These are phyloP conservation scores for Odontophorus gujanensis DNA, from an alignment of 2,113 vertebrate genomes.

Conservation along the genomic window DNA sequence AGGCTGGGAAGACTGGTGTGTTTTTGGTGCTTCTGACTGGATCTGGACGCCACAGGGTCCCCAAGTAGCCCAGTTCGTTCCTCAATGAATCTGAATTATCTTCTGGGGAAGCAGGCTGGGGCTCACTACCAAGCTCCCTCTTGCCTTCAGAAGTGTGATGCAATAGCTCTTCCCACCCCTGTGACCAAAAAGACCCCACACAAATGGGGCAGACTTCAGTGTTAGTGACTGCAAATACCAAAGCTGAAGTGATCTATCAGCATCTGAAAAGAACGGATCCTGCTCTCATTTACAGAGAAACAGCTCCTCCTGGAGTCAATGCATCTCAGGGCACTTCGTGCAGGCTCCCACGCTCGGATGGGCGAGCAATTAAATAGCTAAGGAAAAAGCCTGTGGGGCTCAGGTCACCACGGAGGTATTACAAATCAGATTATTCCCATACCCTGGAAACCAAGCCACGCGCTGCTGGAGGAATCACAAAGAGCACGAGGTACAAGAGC, in stretches of 20 bases:
- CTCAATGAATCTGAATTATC: not conserved
- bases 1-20: not conserved
- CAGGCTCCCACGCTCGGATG: not conserved
- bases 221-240: not conserved
- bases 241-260: not conserved
- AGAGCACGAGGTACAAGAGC: not conserved
- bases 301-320: constrained; percentile 4
- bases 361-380: not conserved
- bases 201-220: rapidly evolving
- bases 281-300: not conserved
- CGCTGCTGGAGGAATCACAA: not conserved
- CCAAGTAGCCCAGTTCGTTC: not conserved
- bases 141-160: not conserved
- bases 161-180: not conserved
- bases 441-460: not conserved
- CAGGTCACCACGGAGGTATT: rapidly evolving
- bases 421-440: not conserved
- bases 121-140: not conserved
- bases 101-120: not conserved
- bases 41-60: not conserved
- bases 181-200: not conserved
- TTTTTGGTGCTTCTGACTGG: rapidly evolving
- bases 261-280: no score
- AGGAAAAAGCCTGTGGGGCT: not conserved
- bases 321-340: not conserved